Conservation (phyloP, 2,113 vertebrate species). For the Indicator indicator region DNA sequence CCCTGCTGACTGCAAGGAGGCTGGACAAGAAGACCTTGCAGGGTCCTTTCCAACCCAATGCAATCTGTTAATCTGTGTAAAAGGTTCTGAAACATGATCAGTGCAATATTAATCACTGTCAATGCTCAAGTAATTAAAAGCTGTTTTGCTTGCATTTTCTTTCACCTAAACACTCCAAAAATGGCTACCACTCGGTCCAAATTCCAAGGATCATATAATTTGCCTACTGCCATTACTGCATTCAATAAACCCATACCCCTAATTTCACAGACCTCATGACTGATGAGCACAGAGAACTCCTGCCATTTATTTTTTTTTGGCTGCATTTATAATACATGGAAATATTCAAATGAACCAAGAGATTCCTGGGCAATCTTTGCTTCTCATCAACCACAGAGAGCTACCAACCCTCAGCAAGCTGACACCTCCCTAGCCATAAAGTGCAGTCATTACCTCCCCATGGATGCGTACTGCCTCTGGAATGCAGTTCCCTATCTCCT, state of each 20-base stretch:
- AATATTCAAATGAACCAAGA: not conserved
- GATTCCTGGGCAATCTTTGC: constrained; percentile 46
- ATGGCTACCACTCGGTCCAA: not conserved
- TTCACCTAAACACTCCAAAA: not conserved
- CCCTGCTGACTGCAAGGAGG: no score
- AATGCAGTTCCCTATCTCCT: not conserved
- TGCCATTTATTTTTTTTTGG: not conserved
- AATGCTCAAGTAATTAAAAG: not conserved
- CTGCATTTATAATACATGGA: not conserved
- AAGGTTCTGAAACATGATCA: not conserved
- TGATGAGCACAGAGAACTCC: not conserved
- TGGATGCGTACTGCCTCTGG: not conserved
- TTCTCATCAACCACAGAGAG: constrained; percentile 32
- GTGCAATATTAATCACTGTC: not conserved
- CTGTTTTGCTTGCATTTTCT: not conserved
- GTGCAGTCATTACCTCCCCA: not conserved
- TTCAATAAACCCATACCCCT: not conserved
- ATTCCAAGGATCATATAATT: not conserved
- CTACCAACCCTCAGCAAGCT: not conserved
- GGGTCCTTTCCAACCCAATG: no score
- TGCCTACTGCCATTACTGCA: not conserved
- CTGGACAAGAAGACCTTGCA: no score
- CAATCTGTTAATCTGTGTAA: not conserved
- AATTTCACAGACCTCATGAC: not conserved
- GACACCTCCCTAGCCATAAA: not conserved